Base-by-base conservation (phyloP, 2,113 vertebrate species). In the Synchiropus splendidus region DNA sequence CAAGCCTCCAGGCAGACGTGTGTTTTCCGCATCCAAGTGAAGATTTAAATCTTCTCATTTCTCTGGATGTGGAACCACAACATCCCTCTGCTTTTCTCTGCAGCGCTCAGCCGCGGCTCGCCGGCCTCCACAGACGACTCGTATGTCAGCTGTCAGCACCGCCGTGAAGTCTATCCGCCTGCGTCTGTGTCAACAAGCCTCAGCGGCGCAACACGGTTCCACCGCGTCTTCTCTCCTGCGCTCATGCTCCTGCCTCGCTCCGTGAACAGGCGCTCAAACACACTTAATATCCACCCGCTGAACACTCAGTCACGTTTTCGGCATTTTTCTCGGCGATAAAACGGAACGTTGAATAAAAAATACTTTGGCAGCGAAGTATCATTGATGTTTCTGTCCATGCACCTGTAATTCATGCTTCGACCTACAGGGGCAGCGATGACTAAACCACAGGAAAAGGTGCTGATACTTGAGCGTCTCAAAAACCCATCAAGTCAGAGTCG, bases 101-200 rank as follows among this genome's bases (percentile, higher is more conserved):
- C 61, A 70, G 58, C 58, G 41, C 50, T 56, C 51, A 53, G 67
- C 71, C 72, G 41, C 64, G 70, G 50, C 43, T 12, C 61, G 44
- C 51, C 55, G 54, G 54, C 61, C 54, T 68, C 54, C 42, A 30
- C 39, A 76, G 70, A 67, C 68, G 64, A 76, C 67, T 78, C 52
- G 33, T 55, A 66, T 63, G 75, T 58, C 74, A 67, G 72, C 75
- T 78, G 79, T 83, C 82, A 79, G 64, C 71, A 40, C 52, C 54
- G 16, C 52, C 65, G 54, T 77, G 80, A 79, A 68, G 64, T 50
- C 43, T 72, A 73, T 79, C 61, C 64, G 58, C 55, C 67, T 70
- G 58, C 38, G 37, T 67, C 52, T 67, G 70, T 77, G 82, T 74
- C 46, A 78, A 80, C 67, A 74, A 58, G 66, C 55, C 68, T 50